Evolutionary conservation across 2,888 invertebrate genomes (phyloP).

Genomic region (Slavum lentiscoides): DNA sequence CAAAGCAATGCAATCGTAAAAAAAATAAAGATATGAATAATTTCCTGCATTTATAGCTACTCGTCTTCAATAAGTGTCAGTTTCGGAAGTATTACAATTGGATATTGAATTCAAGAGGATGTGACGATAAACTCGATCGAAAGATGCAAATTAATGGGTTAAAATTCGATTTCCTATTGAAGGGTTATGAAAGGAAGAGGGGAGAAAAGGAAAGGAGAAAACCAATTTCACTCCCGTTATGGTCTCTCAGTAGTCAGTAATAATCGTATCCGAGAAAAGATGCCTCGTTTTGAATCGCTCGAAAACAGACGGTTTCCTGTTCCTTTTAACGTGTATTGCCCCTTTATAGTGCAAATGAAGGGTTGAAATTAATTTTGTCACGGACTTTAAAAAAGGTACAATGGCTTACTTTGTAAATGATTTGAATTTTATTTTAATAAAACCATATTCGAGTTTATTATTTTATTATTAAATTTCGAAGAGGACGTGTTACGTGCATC

Average conservation of each 20-base stretch:
- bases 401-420: no score
- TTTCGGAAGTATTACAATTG: neutral
- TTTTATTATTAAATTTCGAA: no score
- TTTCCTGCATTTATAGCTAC: no score
- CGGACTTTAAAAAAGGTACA: no score
- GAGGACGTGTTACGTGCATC: no score
- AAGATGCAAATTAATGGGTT: slow-evolving; percentile 26
- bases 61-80: neutral
- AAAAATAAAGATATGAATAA: no score
- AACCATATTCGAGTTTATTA: no score
- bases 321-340: neutral
- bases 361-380: no score
- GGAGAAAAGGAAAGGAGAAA: slow-evolving; percentile 7
- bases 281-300: slow-evolving; percentile 20
- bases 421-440: no score
- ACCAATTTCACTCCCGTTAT: slow-evolving; percentile 6
- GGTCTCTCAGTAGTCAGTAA: neutral
- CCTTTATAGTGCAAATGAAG: no score
- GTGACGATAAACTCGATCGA: neutral
- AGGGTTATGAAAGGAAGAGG: neutral
- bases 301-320: slow-evolving; percentile 2
- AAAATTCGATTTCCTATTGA: slow-evolving; percentile 38
- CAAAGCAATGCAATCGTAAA: no score
- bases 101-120: neutral
- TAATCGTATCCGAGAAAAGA: slow-evolving; percentile 29